These are phyloP conservation scores for Pseudomyrmex concolor DNA, from an alignment of 1,140 invertebrate genomes.

Conservation along the genomic window DNA sequence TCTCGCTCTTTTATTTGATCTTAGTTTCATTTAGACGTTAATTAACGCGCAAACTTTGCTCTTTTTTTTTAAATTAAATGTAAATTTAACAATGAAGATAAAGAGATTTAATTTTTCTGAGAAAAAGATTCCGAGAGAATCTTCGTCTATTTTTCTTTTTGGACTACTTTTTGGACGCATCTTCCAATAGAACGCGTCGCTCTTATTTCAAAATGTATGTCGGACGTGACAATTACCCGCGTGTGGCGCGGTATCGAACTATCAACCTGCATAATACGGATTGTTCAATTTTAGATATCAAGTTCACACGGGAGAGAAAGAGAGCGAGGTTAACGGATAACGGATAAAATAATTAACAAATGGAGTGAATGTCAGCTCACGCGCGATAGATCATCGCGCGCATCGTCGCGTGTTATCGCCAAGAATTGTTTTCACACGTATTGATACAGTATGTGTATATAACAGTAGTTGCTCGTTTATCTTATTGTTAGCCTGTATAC, in stretches of 20 bases:
- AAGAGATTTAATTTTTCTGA: background rate
- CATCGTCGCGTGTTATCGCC: background rate
- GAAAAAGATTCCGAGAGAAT: background rate
- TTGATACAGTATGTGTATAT: background rate
- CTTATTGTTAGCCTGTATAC: too few species aligned
- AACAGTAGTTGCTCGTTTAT: constrained; percentile 12
- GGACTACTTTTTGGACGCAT: background rate
- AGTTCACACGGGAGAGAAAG: constrained; percentile 10
- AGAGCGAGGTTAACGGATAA: constrained; percentile 36
- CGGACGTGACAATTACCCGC: background rate
- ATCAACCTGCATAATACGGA: constrained; percentile 7
- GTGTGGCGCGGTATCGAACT: background rate
- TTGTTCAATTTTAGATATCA: constrained; percentile 63
- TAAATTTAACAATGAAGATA: background rate
- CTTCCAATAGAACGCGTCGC: too few species aligned
- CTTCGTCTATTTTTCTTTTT: too few species aligned
- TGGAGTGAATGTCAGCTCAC: constrained; percentile 56
- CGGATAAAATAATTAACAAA: constrained; percentile 40
- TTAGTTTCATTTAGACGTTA: too few species aligned
- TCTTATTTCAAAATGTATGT: background rate
- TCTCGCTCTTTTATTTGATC: too few species aligned
- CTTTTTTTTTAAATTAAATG: background rate
- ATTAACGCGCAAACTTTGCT: too few species aligned
- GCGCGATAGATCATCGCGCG: background rate
- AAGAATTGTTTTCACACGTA: background rate